Evolutionary conservation across 2,797 vertebrate species (phyloP).

Genomic region (Cryptoprocta ferox): DNA sequence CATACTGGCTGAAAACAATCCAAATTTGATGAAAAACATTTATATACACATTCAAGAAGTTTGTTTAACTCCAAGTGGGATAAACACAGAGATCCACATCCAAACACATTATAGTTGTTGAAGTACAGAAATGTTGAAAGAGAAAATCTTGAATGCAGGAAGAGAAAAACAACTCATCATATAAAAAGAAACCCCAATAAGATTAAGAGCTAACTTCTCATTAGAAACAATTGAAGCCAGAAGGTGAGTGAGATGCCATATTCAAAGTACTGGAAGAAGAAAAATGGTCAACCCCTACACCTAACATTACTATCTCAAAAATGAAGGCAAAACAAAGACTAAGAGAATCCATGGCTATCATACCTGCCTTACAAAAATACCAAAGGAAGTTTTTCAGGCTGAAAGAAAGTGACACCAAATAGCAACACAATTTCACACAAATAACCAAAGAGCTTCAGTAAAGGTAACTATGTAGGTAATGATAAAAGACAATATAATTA

Average conservation of each 20-base stretch:
- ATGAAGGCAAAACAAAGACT: not conserved
- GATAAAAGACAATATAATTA: not conserved
- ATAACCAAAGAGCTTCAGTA: not conserved
- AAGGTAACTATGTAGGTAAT: not conserved
- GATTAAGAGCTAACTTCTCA: not conserved
- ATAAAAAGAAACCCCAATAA: not conserved
- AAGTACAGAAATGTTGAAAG: slow-evolving; percentile 2
- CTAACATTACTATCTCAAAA: slow-evolving; percentile 31
- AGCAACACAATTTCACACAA: slow-evolving; percentile 20
- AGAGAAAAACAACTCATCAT: not conserved
- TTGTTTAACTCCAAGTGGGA: slow-evolving; percentile 19
- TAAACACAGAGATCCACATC: slow-evolving; percentile 2
- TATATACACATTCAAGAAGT: slow-evolving; percentile 11
- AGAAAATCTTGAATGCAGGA: slow-evolving; percentile 31
- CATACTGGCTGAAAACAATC: not conserved
- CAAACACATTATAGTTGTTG: not conserved
- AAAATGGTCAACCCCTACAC: not conserved
- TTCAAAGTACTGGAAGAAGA: not conserved
- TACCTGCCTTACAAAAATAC: not conserved
- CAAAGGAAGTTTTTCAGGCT: not conserved
- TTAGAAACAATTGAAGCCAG: not conserved
- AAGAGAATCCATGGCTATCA: not conserved
- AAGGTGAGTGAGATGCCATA: not conserved
- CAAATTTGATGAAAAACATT: slow-evolving; percentile 16
- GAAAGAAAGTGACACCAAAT: not conserved